A percentile compares a stretch with the other conserved stretches of the same genome.
Conservation (phyloP, 2,888 invertebrate genomes). For the Eristalinus sepulchralis region DNA sequence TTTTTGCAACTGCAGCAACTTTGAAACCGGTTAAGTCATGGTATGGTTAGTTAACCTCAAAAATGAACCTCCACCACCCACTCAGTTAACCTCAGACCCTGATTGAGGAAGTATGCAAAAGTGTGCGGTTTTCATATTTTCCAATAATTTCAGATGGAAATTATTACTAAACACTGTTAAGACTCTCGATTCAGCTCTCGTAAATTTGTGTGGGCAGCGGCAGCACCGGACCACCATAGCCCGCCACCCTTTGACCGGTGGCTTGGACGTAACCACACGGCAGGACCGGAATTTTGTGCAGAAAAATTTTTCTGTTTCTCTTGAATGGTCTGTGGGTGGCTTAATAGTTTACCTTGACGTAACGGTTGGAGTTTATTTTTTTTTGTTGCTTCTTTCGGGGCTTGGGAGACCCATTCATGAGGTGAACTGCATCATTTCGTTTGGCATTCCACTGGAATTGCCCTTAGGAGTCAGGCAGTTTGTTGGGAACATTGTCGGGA, state of each 20-base stretch:
- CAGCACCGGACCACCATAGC: too few species aligned
- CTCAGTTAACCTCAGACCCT: neutral
- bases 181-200: neutral
- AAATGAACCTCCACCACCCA: neutral
- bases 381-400: neutral
- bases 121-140: slow-evolving; percentile 53
- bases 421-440: slow-evolving; percentile 2
- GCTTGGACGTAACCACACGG: neutral
- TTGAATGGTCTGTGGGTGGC: neutral
- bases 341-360: neutral
- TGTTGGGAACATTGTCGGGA: neutral
- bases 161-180: slow-evolving; percentile 43
- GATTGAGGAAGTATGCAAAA: slow-evolving; percentile 39
- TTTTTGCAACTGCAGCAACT: slow-evolving; percentile 31
- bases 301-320: neutral
- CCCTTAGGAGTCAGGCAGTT: neutral
- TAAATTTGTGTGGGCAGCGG: neutral
- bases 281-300: neutral
- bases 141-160: slow-evolving; percentile 45
- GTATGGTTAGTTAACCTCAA: slow-evolving; percentile 19
- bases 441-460: neutral
- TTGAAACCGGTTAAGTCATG: slow-evolving; percentile 7
- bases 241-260: neutral
- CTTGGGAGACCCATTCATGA: neutral
- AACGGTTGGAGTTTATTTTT: neutral